Base-by-base conservation (phyloP, 2,113 vertebrate genomes). In the Dasypus novemcinctus region DNA sequence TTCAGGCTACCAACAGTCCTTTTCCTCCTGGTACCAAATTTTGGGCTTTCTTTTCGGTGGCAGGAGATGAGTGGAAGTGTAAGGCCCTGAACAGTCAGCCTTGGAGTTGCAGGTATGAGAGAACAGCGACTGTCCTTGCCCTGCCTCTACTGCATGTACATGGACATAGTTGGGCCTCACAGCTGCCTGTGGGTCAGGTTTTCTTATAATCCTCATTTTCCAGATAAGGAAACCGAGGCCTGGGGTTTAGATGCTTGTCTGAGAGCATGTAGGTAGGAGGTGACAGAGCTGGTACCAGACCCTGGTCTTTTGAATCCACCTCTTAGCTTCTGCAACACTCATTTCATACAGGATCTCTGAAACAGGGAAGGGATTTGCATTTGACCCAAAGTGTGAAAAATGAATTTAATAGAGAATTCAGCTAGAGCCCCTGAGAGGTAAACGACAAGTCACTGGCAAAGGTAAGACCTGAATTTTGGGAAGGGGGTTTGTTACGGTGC, bases 131-230 rank as follows among this genome's bases (percentile, higher is more conserved):
- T 33, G 82, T 8, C 23, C 11, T 36, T 9, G 66, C 3, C 2
- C 29, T 0, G 25, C 17, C 61, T 12, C n/a, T 31, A 57, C 7
- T 33, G 1, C 33, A 54, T 43, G 1, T 3, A 17, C 0, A 0
- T 41, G 41, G 2, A 20, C 66, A 13, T 86, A 63, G 33, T n/a
- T 82, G 38, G 83, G 49, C 25, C 63, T 83, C 18, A 12, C 1
- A 1, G 46, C 41, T 82, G 41, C 74, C 54, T 76, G 43, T 12
- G 63, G 85, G 29, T 61, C 81, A 78, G 66, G 25, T 66, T 85
- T 97, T 80, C 12, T 29, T 74, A 54, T 31, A 89, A 80, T 6
- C 43, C 52, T 68, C 54, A 6, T 76, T 86, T 94, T 57, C 75
- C 57, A 91, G 79, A 54, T 94, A 79, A 41, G 49, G 72, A 92